Evolutionary conservation across 2,797 vertebrate genomes (phyloP), one percentile per base, ranked within the genome.

Genomic region (Lycodopsis pacificus): DNA sequence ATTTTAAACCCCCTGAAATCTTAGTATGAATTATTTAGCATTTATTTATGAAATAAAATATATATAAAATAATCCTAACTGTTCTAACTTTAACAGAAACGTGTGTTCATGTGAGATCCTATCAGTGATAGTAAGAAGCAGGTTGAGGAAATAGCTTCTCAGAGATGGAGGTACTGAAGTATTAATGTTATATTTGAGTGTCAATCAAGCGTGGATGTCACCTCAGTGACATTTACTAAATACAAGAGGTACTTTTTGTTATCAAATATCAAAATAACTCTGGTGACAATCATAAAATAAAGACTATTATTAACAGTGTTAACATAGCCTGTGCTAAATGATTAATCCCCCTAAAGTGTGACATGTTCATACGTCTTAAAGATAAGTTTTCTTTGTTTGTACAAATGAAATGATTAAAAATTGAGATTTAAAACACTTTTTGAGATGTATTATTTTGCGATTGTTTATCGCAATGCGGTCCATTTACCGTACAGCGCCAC

Each of bases 401-500:
- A 64, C 27, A 65, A 75, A 15, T 46, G 2, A 7, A 27, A 48
- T 17, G 11, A 48, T 36, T 40, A 42, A 14, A 66, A 56, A 3
- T 30, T 65, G 22, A 49, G 20, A 69, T 61, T 71, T 9, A 22
- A 56, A 71, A 63, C 17, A 58, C 10, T 59, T 59, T 5, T 36
- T 73, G 12, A 30, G 2, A 27, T n/a, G 22, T 2, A 53, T 53
- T 75, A 49, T 40, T 32, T 83, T 34, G 9, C 2, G 25, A 19
- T 72, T 14, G 25, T 58, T 11, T 4, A 8, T 51, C 5, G 59
- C 8, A 67, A 34, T 48, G 54, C 1, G 14, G 9, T 34, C 1
- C 0, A 80, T 17, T 75, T 63, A 42, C 71, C 0, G n/a, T 36
- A 64, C 42, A 54, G 71, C 48, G 49, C 34, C 44, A 51, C 15